Base-by-base conservation (phyloP, 2,888 invertebrate species). In the Lysandra bellargus region DNA sequence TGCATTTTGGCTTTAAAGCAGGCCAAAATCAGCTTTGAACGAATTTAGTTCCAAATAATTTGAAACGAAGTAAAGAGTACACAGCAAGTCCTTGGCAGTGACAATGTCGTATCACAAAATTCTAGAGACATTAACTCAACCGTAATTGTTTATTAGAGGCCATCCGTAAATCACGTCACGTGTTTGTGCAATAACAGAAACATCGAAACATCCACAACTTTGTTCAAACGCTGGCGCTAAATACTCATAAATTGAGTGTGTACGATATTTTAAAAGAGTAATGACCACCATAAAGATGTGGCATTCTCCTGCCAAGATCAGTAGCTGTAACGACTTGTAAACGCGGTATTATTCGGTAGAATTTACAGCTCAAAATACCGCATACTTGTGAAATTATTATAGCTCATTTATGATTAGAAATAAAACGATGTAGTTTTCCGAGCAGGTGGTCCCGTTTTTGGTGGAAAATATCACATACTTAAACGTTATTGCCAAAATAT, bases 331-430 rank as follows among this genome's bases (percentile, higher is more conserved):
- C 81, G 82, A 81, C 81, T 80, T 82, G 82, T 83, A 83, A 84
- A 82, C 78, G 79, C 75, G 79, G 61, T 81, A 81, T 79, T 82
- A 82, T 82, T 82, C 79, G 76, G 78, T 78, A 78, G 79, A 82
- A 82, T 84, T 84, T 84, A 84, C 78, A 78, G 85, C 85, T 84
- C 82, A 78, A 88, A 88, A 88, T 88, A 88, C 83, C 82, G 79
- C 82, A 44, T 79, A 80, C 79, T 64, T 37, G 73, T 33, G 60
- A 53, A 14, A 9, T 57, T 73, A 57, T 33, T 72, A 37, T 37
- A 60, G 64, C 30, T 9, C 61, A n/a, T n/a, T 61, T 30, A 64
- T 64, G 12, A 4, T 12, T 64, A 64, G 64, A 30, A 49, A 33
- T 17, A 33, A 72, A 53, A 4, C 30, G 23, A 44, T 44, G 12